Evolutionary conservation across 2,797 vertebrate genomes (phyloP), one percentile per base, ranked within the genome.

Genomic region (Rhinogobio ventralis): DNA sequence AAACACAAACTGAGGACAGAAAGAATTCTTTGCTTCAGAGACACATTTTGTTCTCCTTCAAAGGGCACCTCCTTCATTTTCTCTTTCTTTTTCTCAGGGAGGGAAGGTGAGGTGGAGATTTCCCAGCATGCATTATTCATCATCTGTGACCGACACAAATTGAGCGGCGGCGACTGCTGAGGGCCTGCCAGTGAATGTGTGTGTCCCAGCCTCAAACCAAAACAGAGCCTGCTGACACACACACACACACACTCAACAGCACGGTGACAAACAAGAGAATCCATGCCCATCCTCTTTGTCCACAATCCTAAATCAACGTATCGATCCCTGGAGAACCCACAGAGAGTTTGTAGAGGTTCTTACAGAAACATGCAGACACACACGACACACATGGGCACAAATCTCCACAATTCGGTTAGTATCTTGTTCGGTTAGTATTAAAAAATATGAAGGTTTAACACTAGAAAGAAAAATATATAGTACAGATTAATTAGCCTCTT

Each of bases 111-210:
- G 84, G 79, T 78, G 72, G 84, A 87, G 79, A 87, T 87, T 89
- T 89, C 82, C 80, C 75, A 86, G 84, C 83, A 85, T 85, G 75
- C 81, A 85, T 89, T 85, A 88, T 86, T 83, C 85, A 89, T 85
- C 39, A 64, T 82, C 82, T 86, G 75, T 76, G 74, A 85, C 88
- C 73, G 77, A 86, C 86, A 86, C 75, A 87, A 87, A 87, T 87
- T 87, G 86, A 86, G 83, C 66, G 75, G 68, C 10, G 71, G 79
- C 57, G 28, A 86, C 77, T 73, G 64, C 86, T 86, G 75, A 71
- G 71, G 60, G 33, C 76, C 45, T 86, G 84, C 85, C 69, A 69
- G 86, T 85, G 83, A 79, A 78, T 76, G 81, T 83, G 81, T 83
- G 68, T 67, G 81, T 83, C 78, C 46, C 76, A 60, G 76, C 76